phyloP scores from a whole-genome alignment of 2,113 vertebrate genomes.

The Oryzias woworae region DNA sequence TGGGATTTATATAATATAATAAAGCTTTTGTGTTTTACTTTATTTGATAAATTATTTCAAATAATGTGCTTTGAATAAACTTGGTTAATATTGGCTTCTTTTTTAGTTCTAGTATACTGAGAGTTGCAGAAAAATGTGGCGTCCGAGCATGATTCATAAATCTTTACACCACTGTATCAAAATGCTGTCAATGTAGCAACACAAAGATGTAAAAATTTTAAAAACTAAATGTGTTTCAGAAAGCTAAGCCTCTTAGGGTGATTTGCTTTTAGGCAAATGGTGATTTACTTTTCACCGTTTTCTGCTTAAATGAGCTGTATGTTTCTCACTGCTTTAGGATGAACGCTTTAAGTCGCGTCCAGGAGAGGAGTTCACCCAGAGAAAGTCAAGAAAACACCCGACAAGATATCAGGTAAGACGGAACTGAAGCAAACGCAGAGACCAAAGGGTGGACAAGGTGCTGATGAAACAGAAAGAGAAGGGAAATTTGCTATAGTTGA shows the following conservation, averaged over 20 bases:
- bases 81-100: too few species aligned
- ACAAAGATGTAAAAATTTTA: constrained; percentile 7
- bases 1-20: too few species aligned
- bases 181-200: constrained; percentile 29
- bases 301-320: constrained; percentile 19
- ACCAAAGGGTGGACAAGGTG: not conserved
- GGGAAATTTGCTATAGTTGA: not conserved
- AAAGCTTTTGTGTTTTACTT: too few species aligned
- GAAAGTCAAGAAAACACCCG: constrained; percentile 87
- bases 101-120: too few species aligned
- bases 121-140: not conserved
- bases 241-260: too few species aligned
- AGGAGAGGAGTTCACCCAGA: constrained; percentile 82
- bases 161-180: constrained; percentile 6
- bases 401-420: constrained; percentile 92
- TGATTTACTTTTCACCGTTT: not conserved
- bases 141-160: constrained; percentile 12
- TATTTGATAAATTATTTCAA: too few species aligned
- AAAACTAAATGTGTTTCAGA: too few species aligned
- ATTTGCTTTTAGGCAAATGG: too few species aligned
- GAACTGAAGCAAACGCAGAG: not conserved
- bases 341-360: constrained; percentile 82
- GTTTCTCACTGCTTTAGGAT: constrained; percentile 73
- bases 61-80: too few species aligned
- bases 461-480: not conserved